Evolutionary conservation across 2,797 vertebrate species (phyloP), one percentile per base, ranked within the genome.

Genomic region (Coregonus suidteri): DNA sequence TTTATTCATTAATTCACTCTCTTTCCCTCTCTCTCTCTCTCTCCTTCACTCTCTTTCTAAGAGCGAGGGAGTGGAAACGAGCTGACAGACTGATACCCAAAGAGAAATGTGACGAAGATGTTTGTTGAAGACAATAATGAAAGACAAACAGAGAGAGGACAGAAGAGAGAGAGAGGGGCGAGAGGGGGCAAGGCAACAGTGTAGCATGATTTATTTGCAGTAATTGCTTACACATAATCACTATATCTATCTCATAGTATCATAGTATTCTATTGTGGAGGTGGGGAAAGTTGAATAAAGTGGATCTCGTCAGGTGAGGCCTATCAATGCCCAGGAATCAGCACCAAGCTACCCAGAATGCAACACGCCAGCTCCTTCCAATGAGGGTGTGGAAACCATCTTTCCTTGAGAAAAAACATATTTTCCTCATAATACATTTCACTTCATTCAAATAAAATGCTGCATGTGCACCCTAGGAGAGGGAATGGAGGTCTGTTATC

Each of bases 111-210:
- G 88, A 91, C 91, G 90, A 92, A 90, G 90, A 93, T 93, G 91
- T 93, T 92, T 92, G 90, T 89, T 93, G 92, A 90, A 91, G 90
- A 90, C 93, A 92, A 92, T 94, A 94, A 94, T 95, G 92, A 94
- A 94, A 92, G 89, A 84, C 90, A 93, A 93, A 93, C 91, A 78
- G 81, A 84, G 37, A 18, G 68, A 41, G 53, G 81, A 85, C 41
- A 52, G 31, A 30, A 76, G 62, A 89, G 92, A 89, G 85, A 82
- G 86, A 81, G 7, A 74, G 70, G 62, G 77, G 78, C 86, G 83
- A 83, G 77, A 85, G 82, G 76, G 82, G 83, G 86, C 82, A 88
- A 77, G 83, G 14, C 52, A 13, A 16, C 4, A 16, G 13, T 54
- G 53, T 54, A 54, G 53, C 16, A 54, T 54, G 15, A 54, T 16